Evolutionary conservation across 2,888 invertebrate genomes (phyloP).

Genomic region (Altica lythri): DNA sequence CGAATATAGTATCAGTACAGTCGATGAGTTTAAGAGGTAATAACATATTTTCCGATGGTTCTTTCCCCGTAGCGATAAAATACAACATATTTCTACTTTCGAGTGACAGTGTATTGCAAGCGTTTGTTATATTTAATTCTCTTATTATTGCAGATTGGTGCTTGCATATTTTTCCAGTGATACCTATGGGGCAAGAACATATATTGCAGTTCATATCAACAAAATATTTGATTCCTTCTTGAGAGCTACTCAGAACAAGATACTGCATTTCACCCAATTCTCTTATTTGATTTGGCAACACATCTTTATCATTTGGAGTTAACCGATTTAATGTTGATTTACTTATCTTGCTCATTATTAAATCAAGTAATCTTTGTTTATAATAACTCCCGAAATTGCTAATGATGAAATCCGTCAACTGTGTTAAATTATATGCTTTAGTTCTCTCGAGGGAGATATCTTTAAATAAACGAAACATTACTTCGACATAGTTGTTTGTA

Average conservation of each 20-base stretch:
- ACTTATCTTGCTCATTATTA: constrained; percentile 23
- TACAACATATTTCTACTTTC: constrained; percentile 1
- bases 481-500: constrained; percentile 25
- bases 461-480: constrained; percentile 31
- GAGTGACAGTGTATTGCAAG: neutral
- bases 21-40: neutral
- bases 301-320: neutral
- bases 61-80: neutral
- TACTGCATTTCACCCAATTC: neutral
- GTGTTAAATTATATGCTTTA: constrained; percentile 25
- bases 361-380: constrained; percentile 29
- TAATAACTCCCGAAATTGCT: constrained; percentile 23
- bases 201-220: constrained; percentile 14
- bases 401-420: constrained; percentile 26
- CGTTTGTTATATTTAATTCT: constrained; percentile 3
- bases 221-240: neutral
- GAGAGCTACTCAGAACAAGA: neutral
- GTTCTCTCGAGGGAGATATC: constrained; percentile 30
- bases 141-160: constrained; percentile 9
- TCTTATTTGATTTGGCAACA: neutral
- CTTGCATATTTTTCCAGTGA: constrained; percentile 14
- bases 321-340: constrained; percentile 10
- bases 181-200: constrained; percentile 7
- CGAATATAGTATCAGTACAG: no score
- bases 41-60: neutral